Evolutionary conservation across 1,140 invertebrate genomes (phyloP).

Genomic region (Archegozetes longisetosus): DNA sequence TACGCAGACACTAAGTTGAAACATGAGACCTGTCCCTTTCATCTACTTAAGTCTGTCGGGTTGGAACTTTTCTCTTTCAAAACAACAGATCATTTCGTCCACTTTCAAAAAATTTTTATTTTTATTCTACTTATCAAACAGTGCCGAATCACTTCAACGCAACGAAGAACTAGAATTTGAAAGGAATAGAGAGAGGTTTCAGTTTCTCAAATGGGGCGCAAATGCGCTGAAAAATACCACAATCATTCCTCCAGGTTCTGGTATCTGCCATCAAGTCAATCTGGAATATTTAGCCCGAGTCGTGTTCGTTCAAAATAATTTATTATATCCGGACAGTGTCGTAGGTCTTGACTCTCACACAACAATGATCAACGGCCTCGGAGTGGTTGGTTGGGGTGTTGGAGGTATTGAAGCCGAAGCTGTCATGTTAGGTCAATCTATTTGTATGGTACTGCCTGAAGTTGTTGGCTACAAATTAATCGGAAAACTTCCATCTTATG

Average conservation of each 20-base stretch:
- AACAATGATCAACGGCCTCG: slow-evolving; percentile 91
- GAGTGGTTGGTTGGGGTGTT: slow-evolving; percentile 49
- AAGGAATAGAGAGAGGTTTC: slow-evolving; percentile 87
- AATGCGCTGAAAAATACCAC: slow-evolving; percentile 89
- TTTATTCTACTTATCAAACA: slow-evolving; percentile 29
- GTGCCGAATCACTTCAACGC: slow-evolving; percentile 68
- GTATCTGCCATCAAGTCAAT: slow-evolving; percentile 97
- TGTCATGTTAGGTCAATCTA: slow-evolving; percentile 71
- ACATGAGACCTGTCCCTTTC: slow-evolving; percentile 35
- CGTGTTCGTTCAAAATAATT: slow-evolving; percentile 54
- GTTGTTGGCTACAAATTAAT: slow-evolving; percentile 85
- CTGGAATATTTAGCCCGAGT: slow-evolving; percentile 86
- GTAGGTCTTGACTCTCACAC: slow-evolving; percentile 99
- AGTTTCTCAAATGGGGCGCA: slow-evolving; percentile 93
- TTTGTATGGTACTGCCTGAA: slow-evolving; percentile 87
- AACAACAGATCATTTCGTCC: slow-evolving; percentile 3
- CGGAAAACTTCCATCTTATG: slow-evolving; percentile 59
- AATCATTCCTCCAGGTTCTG: slow-evolving; percentile 92
- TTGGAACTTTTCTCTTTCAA: slow-evolving; percentile 25
- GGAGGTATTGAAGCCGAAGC: slow-evolving; percentile 45
- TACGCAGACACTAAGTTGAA: slow-evolving; percentile 22
- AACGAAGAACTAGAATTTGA: slow-evolving; percentile 94
- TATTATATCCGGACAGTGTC: slow-evolving; percentile 83
- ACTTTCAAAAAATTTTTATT: neutral
- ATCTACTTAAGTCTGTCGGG: slow-evolving; percentile 31